Evolutionary conservation across 2,888 invertebrate genomes (phyloP).

Genomic region (Lasioglossum zephyrum): DNA sequence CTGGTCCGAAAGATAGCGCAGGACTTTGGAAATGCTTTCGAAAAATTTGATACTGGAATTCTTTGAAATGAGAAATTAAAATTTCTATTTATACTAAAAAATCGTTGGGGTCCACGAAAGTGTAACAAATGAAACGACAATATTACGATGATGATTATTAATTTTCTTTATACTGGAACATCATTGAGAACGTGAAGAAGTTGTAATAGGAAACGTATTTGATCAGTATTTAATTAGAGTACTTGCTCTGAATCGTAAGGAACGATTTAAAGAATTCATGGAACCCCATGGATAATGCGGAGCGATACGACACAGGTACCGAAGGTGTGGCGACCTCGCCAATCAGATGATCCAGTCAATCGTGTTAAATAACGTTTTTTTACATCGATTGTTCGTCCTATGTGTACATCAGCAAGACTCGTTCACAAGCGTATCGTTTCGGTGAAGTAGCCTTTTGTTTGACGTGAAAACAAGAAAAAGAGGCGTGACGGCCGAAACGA

Average conservation of each 20-base stretch:
- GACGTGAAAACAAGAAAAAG: constrained; percentile 10
- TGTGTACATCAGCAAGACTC: background rate
- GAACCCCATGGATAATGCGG: background rate
- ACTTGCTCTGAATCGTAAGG: background rate
- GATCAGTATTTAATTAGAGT: background rate
- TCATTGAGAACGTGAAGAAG: background rate
- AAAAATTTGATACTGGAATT: too few species aligned
- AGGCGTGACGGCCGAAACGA: background rate
- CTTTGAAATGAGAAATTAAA: too few species aligned
- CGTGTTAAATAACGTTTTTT: background rate
- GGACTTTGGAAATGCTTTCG: background rate
- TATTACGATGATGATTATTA: too few species aligned
- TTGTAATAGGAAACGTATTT: too few species aligned
- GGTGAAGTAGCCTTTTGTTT: constrained; percentile 25
- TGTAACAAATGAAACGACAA: too few species aligned
- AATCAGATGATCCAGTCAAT: background rate
- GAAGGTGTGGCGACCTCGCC: background rate
- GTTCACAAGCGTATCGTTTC: constrained; percentile 21
- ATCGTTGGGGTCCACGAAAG: too few species aligned
- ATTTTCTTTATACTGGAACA: too few species aligned
- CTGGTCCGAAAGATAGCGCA: too few species aligned
- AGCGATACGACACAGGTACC: background rate
- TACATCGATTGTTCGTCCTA: background rate
- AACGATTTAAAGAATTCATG: background rate
- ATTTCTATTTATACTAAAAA: too few species aligned